Evolutionary conservation across 2,888 invertebrate species (phyloP), one percentile per base, ranked within the genome.

Genomic region (Acanthococcus lagerstroemiae): DNA sequence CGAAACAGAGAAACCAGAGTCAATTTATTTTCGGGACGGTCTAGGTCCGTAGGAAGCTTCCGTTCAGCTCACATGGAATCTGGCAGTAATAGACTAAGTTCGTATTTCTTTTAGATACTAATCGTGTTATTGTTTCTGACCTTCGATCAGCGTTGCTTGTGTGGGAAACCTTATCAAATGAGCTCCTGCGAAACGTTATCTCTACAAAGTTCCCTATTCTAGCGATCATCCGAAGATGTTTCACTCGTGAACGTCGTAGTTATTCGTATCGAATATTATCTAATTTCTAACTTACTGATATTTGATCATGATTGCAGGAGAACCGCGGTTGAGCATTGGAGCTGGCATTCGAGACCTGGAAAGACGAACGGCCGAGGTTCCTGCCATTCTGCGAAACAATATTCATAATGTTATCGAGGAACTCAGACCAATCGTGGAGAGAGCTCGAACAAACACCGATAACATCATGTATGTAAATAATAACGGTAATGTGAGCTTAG

Each of bases 351-450:
- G 67, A 44, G 67, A 68, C 26, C 24, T 70, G 30, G 70, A 69
- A 52, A 58, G 70, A 52, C 67, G 68, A 55, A 71, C 73, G 1
- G 71, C 71, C 5, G 73, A 73, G 63, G 71, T 72, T 27, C 72
- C 72, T 6, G 71, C 71, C 30, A 68, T 73, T 50, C 71, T 76
- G 26, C 69, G 73, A 22, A 72, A 71, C 65, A 75, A 75, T 55
- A 72, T 76, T 57, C 73, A 76, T n/a, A 72, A 74, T 5, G 79
- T 73, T 81, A 78, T 85, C 69, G 80, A 84, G 72, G 84, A 83
- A 75, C 83, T 84, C 60, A 79, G 84, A 72, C 84, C 84, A n/a
- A 76, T 84, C 5, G 82, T 85, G 15, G 83, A 83, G 75, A 80
- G 83, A 73, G 65, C 65, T 12, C 22, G 65, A 46, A 55, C 54